Base-by-base conservation (phyloP, 2,888 invertebrate species). In the Drosophila macrospina region DNA sequence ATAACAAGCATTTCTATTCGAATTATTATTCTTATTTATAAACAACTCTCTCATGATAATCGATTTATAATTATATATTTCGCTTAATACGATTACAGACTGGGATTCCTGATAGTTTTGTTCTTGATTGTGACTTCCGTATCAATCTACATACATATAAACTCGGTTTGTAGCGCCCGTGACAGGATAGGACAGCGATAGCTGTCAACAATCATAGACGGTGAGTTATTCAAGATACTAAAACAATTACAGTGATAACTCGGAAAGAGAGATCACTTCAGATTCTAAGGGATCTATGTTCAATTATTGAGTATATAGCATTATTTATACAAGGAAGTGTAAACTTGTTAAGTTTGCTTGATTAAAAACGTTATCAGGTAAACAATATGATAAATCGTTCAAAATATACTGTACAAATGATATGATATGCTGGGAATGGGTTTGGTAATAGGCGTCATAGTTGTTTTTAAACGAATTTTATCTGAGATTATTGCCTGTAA, bases 141-240 rank as follows among this genome's bases (percentile, higher is more conserved):
- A 47, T 39, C 44, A 54, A 20, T 32, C 42, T 5, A 45, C 34
- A 28, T 5, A 45, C 34, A 28, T 15, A 44, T 4, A 59, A 13
- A 5, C 10, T 41, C 47, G 45, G 24, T 26, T 51, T 55, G 26
- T 51, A 61, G 62, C 34, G 28, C 32, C 44, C 51, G 61, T 71
- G 78, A 41, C 59, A 65, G 42, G 59, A 51, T 42, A 30, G 37
- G 47, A 68, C 71, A 86, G 71, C 65, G 20, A 16, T 30, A 52
- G 65, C 70, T 70, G 67, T 69, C 62, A 65, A 56, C 68, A 54
- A 34, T 51, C 50, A 44, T 51, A 69, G 30, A 69, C 73, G 82
- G 82, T 82, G 30, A 86, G 87, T 81, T 41, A n/a, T 15, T 16
- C 13, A 24, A 30, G 10, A 36, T 26, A 13, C 15, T 26, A 24